A percentile compares a stretch with the other conserved stretches of the same genome.
Conservation (phyloP, 2,113 vertebrate species). For the Aramus guarauna region DNA sequence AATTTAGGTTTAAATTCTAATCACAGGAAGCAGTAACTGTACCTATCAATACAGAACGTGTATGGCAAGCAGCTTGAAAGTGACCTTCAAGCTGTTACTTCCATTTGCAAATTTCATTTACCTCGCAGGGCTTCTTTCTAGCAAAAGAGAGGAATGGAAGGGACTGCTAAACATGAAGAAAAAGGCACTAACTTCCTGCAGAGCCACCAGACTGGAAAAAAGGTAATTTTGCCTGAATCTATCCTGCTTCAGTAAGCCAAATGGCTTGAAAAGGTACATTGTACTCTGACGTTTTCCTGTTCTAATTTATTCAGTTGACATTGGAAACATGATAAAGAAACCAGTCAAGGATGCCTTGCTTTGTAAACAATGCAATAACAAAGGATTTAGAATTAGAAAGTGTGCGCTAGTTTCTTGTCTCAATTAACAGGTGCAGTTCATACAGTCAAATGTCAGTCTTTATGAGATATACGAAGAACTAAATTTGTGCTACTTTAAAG, state of each 20-base stretch:
- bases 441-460: background rate
- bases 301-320: conserved; percentile 49
- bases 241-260: background rate
- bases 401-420: background rate
- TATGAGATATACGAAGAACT: background rate
- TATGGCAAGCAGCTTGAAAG: background rate
- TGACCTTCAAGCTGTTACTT: background rate
- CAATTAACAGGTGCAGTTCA: background rate
- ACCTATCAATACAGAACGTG: background rate
- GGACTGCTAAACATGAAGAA: background rate
- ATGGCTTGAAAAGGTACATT: background rate
- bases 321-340: conserved; percentile 47
- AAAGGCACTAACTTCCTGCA: background rate
- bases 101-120: background rate
- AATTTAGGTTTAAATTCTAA: background rate
- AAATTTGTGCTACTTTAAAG: conserved; percentile 2
- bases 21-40: background rate
- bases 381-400: conserved; percentile 23
- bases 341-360: conserved; percentile 22
- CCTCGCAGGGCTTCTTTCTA: background rate
- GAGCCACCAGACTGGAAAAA: conserved; percentile 38
- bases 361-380: conserved; percentile 32
- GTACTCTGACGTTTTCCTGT: background rate
- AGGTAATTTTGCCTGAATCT: conserved; percentile 29
- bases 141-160: background rate